Evolutionary conservation across 2,888 invertebrate species (phyloP), one percentile per base, ranked within the genome.

Genomic region (Danaus chrysippus): DNA sequence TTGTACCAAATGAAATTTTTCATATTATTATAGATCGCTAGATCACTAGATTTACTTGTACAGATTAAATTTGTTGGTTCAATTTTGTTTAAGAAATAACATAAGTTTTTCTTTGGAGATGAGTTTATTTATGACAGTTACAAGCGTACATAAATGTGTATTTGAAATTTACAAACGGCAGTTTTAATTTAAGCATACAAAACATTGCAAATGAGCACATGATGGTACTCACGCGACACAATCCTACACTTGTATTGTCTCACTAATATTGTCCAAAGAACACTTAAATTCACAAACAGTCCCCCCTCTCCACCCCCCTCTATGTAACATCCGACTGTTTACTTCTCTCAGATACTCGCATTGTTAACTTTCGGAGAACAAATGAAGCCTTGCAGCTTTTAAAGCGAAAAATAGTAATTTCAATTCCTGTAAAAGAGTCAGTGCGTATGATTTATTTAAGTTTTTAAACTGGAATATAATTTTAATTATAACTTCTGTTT

Each of bases 241-340:
- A 53, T 54, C 57, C 56, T 52, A 61, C 67, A 59, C 58, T 41
- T 65, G 58, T 59, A 66, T 67, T 69, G 66, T 64, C 64, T 66
- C 49, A 61, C 54, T 63, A 70, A 71, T 71, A 71, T 70, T 67
- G 68, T 68, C 62, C 68, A 64, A 66, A 67, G 67, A 70, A 69
- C 65, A 68, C 68, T 71, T 68, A 70, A 70, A 70, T 69, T 69
- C 69, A 70, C 70, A 72, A 71, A 69, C 69, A 69, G 64, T 61
- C 66, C 61, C 49, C 46, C 59, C 57, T 46, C 19, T 56, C n/a
- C 44, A 5, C 42, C 62, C 44, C 57, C 62, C 49, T 12, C 42
- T 17, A 53, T 42, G 44, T 49, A 55, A 53, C 59, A 42, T 49
- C 49, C 67, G 57, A 53, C 61, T 69, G 70, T 70, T 69, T 68